Percentiles rank a stretch among this genome's conserved stretches.
Evolutionary conservation across 2,888 invertebrate genomes (phyloP).

Genomic region (Stenolophus ochropezus): DNA sequence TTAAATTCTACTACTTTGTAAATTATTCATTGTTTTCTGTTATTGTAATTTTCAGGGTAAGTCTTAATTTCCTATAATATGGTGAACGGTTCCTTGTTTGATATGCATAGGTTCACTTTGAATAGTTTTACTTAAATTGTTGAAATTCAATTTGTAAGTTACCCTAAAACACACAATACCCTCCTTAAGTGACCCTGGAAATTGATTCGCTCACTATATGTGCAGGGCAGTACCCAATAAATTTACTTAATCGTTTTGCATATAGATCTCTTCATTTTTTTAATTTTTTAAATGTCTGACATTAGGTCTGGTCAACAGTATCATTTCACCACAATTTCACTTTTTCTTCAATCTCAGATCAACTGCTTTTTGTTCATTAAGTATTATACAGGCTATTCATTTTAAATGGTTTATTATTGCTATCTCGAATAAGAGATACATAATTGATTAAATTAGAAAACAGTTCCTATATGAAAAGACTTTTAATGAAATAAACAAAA

Average conservation of each 20-base stretch:
- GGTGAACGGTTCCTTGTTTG: constrained; percentile 4
- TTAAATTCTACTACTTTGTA: not conserved
- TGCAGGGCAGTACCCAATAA: not conserved
- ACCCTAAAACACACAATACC: constrained; percentile 46
- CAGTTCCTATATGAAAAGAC: too few relatives aligned
- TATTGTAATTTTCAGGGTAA: not conserved
- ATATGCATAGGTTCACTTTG: constrained; percentile 31
- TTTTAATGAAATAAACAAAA: too few relatives aligned
- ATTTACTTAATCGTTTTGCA: not conserved
- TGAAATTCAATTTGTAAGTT: constrained; percentile 53
- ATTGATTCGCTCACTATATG: constrained; percentile 20
- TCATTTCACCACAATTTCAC: too few relatives aligned
- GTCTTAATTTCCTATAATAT: not conserved
- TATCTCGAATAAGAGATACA: too few relatives aligned
- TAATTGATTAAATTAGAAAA: too few relatives aligned
- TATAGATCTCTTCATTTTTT: too few relatives aligned
- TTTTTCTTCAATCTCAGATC: too few relatives aligned
- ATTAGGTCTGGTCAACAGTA: too few relatives aligned
- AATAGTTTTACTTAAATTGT: constrained; percentile 46
- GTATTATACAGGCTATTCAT: too few relatives aligned
- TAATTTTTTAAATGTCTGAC: too few relatives aligned
- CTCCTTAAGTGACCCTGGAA: constrained; percentile 28
- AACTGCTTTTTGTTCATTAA: too few relatives aligned
- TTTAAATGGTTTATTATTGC: too few relatives aligned
- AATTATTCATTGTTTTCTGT: not conserved